Base-by-base conservation (phyloP, 2,797 vertebrate species). In the Amphiprion clarkii region DNA sequence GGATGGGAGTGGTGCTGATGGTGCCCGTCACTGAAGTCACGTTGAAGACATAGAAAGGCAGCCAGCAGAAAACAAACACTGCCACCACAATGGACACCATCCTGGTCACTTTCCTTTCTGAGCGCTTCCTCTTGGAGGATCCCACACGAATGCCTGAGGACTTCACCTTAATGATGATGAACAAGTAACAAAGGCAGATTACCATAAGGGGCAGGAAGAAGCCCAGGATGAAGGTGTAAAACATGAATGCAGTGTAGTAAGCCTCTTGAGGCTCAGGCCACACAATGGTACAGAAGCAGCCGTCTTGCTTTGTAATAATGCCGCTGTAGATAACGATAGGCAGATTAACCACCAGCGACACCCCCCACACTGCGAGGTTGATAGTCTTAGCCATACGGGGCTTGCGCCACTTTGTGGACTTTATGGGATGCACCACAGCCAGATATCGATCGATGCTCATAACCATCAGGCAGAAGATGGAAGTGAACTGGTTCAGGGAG, bases 61-160 rank as follows among this genome's bases (percentile, higher is more conserved):
- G 94, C 98, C 98, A 99, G 89, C 98, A 99, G 85, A 98, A 96
- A 71, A 99, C 97, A 72, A 99, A 99, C 81, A 98, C 97, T 0
- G 96, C 96, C 4, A 99, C 98, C 68, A 99, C 97, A 0, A 99
- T 97, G 90, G 97, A 99, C 78, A 99, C 98, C 97, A 99, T 99
- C 39, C 95, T 94, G 0, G 98, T 99, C 82, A 99, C 98, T 82
- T 97, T 99, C 48, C 97, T 96, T 93, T 99, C 98, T 0, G 98
- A 98, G 23, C 96, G 96, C 81, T 97, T 98, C 61, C 97, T 95
- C 88, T 97, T 98, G 76, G 96, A 96, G 42, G 97, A 99, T 29
- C 97, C 94, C 79, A 98, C 98, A 4, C 97, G 94, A 90, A 98
- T 95, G 3, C 98, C 97, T 0, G 98, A 99, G 2, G 97, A 98